These are phyloP conservation scores for Aleadryas rufinucha DNA, from an alignment of 2,113 vertebrate species.

Conservation along the genomic window DNA sequence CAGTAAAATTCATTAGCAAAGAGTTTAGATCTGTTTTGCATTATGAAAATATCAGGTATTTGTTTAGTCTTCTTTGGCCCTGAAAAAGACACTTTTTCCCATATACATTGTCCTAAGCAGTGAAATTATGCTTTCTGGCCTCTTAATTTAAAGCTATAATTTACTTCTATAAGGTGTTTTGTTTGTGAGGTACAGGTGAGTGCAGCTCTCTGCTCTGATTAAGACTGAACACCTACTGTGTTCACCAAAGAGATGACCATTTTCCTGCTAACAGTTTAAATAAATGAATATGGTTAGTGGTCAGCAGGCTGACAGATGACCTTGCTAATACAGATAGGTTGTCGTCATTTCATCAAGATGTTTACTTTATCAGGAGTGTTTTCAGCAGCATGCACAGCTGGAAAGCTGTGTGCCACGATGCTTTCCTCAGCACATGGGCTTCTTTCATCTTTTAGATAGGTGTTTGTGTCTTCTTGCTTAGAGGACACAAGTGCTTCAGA, in stretches of 20 bases:
- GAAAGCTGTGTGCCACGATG: neutral
- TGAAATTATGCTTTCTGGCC: neutral
- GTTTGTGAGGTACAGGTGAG: neutral
- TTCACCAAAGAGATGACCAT: neutral
- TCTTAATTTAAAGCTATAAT: neutral
- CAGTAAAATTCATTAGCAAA: neutral
- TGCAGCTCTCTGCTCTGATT: neutral
- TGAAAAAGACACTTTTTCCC: neutral
- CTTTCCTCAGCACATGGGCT: neutral
- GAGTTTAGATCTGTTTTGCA: neutral
- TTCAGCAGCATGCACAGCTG: neutral
- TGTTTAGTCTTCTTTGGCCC: neutral
- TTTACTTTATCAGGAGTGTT: neutral
- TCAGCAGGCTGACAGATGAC: neutral
- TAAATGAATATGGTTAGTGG: neutral
- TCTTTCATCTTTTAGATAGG: neutral
- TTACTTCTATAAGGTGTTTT: neutral
- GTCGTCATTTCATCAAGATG: neutral
- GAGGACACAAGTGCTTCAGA: neutral
- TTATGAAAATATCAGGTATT: neutral
- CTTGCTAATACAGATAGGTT: neutral
- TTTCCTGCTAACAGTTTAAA: neutral
- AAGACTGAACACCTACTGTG: neutral
- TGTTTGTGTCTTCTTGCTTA: neutral
- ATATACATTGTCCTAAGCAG: neutral